A percentile compares a stretch with the other conserved stretches of the same genome.
These are phyloP conservation scores for Setophaga coronata DNA, from an alignment of 2,113 vertebrate species.

Conservation along the genomic window DNA sequence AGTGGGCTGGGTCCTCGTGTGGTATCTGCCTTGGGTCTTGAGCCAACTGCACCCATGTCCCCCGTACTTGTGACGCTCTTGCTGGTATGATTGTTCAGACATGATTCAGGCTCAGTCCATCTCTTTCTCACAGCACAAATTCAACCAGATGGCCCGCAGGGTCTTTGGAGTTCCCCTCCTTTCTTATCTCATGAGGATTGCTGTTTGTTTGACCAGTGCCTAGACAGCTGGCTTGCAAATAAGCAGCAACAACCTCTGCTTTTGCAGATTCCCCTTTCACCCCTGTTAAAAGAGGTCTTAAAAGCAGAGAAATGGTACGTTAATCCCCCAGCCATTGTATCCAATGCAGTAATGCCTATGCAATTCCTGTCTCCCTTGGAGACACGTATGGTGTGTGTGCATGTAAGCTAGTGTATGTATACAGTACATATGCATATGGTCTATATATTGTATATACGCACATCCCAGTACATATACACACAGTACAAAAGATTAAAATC, in stretches of 20 bases:
- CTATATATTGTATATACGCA: slow-evolving; percentile 75
- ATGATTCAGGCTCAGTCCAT: background rate
- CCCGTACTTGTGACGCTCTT: background rate
- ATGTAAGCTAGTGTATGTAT: slow-evolving; percentile 73
- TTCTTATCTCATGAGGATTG: background rate
- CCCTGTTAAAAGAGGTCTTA: slow-evolving; percentile 32
- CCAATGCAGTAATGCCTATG: slow-evolving; percentile 78
- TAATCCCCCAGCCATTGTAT: slow-evolving; percentile 55
- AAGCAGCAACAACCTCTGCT: slow-evolving; percentile 10
- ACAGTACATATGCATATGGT: slow-evolving; percentile 59
- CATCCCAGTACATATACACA: slow-evolving; percentile 71
- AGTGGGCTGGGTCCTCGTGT: background rate
- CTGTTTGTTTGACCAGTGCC: background rate
- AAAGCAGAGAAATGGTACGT: slow-evolving; percentile 70
- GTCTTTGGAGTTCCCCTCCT: background rate
- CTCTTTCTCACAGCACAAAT: slow-evolving; percentile 44
- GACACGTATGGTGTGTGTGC: slow-evolving; percentile 58
- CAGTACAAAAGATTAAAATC: slow-evolving; percentile 73
- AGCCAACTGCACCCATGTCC: background rate
- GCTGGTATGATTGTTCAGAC: background rate
- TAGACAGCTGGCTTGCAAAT: background rate
- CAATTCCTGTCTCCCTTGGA: slow-evolving; percentile 75
- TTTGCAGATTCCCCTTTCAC: slow-evolving; percentile 24
- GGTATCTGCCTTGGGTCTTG: background rate
- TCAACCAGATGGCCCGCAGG: background rate